These are phyloP conservation scores for Chloroclysta siterata DNA, from an alignment of 2,888 invertebrate genomes.

Conservation along the genomic window DNA sequence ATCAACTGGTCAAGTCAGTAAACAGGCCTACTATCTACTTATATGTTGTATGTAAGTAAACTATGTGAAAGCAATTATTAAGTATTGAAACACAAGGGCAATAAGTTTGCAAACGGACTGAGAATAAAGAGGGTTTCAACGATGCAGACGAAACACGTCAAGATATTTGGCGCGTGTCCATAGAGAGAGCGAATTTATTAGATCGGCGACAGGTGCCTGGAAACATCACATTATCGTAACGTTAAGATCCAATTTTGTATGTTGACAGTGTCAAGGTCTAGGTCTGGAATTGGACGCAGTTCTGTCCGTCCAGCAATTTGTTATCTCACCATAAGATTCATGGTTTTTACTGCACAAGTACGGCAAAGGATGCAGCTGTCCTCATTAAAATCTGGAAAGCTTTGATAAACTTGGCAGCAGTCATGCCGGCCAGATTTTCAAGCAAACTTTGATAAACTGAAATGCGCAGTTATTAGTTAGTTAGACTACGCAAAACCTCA, in stretches of 20 bases:
- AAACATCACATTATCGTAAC: constrained; percentile 30
- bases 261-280: constrained; percentile 29
- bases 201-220: constrained; percentile 46
- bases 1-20: not conserved
- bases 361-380: not conserved
- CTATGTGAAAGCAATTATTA: not conserved
- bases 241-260: constrained; percentile 13
- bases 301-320: not conserved
- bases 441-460: constrained; percentile 2
- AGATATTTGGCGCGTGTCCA: constrained; percentile 56
- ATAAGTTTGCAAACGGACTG: not conserved
- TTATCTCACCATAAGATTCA: not conserved
- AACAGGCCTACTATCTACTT: not conserved
- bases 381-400: not conserved
- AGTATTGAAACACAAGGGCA: not conserved
- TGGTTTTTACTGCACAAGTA: not conserved
- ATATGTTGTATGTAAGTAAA: too few species aligned
- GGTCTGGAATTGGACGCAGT: constrained; percentile 3
- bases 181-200: constrained; percentile 43
- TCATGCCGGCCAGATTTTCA: not conserved
- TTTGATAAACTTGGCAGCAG: not conserved
- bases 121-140: constrained; percentile 1
- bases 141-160: constrained; percentile 19
- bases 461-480: not conserved
- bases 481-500: not conserved